Conservation (phyloP, 23 tunicate species). For the Aplidium turbinatum region DNA sequence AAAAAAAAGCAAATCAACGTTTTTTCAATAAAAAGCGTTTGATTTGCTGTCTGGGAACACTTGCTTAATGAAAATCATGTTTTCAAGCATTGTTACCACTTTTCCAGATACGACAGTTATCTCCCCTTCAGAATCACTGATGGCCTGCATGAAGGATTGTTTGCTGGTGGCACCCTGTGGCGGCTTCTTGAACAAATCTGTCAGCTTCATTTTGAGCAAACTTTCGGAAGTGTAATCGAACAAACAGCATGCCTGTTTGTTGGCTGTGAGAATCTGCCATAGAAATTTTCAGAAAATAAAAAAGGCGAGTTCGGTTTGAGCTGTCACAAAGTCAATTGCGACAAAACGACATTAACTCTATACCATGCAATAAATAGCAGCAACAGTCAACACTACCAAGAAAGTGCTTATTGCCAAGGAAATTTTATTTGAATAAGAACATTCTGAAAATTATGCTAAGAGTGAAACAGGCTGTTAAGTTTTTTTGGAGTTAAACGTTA, state of each 20-base stretch:
- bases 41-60: neutral
- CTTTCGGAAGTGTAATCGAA: slow-evolving; percentile 49
- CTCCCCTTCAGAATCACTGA: slow-evolving; percentile 29
- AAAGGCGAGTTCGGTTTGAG: too few species aligned
- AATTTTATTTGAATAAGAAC: too few species aligned
- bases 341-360: neutral
- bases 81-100: slow-evolving; percentile 19
- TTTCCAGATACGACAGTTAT: slow-evolving; percentile 46
- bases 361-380: neutral
- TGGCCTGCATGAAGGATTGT: slow-evolving; percentile 32
- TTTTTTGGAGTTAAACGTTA: too few species aligned
- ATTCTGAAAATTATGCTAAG: too few species aligned
- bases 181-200: slow-evolving; percentile 18
- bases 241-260: slow-evolving; percentile 47
- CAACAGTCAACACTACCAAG: neutral
- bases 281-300: neutral
- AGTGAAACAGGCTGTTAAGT: too few species aligned
- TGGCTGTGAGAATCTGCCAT: slow-evolving; percentile 54
- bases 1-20: neutral
- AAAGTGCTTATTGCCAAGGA: too few species aligned
- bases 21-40: neutral
- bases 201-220: slow-evolving; percentile 26
- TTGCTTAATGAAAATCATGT: neutral
- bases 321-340: too few species aligned
- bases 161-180: neutral